Base-by-base conservation (phyloP, 2,797 vertebrate genomes). In the Coregonus suidteri region DNA sequence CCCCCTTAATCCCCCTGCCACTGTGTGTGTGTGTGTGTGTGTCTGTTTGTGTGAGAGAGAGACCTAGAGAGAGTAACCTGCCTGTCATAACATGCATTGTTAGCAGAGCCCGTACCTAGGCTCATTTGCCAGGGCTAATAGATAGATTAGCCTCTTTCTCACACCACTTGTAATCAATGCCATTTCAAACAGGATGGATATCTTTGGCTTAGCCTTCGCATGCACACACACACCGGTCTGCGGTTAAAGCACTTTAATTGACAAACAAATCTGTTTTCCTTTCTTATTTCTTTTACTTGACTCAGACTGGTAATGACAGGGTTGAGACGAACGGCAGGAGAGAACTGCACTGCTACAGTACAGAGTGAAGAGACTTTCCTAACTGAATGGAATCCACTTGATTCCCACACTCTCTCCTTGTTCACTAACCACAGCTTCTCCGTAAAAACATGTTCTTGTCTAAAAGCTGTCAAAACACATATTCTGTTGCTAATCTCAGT, bases 71-170 rank as follows among this genome's bases (percentile, higher is more conserved):
- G 4, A 11, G 85, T 79, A 90, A 77, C 81, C 82, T 83, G 87
- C 90, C 88, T 92, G 92, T 94, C 91, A 93, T 92, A 94, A 93
- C 91, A 94, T 20, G 90, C 79, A 89, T 91, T 92, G 90, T 93
- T 86, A 77, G 83, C 59, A 0, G 52, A 88, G 76, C 79, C 64
- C 82, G 75, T 74, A 75, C 71, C 83, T 81, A 75, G 73, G 72
- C 87, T 93, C 87, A 84, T 92, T 91, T 86, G 87, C 79, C 31
- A 20, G 25, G 82, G 76, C 85, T 89, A 92, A 90, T 86, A 85
- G 80, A 75, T 77, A 79, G 89, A 90, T 93, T 87, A 86, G 79
- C 75, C 78, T 76, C 80, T 35, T 76, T 79, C 81, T 80, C 82
- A 52, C 69, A 78, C 72, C 67, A 72, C 74, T 82, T 84, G 72